These are phyloP conservation scores for Phengaris arion DNA, from an alignment of 2,888 invertebrate genomes.

Conservation along the genomic window DNA sequence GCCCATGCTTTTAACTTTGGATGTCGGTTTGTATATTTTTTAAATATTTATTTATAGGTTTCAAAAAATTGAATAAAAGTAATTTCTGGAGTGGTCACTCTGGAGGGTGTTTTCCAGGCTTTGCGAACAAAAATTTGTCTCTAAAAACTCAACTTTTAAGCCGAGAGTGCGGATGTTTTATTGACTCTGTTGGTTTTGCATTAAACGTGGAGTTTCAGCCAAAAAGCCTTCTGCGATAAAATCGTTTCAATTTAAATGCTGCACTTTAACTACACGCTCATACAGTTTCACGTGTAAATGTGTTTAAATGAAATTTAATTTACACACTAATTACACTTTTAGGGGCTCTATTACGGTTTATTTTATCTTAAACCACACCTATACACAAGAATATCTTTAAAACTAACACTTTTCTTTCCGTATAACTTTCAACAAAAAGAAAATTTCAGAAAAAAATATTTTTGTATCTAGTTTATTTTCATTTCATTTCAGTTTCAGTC, in stretches of 20 bases:
- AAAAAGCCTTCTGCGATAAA: constrained; percentile 25
- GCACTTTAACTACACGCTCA: not conserved
- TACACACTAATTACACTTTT: not conserved
- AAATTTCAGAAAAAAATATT: not conserved
- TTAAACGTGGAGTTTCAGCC: constrained; percentile 14
- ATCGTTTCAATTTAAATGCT: constrained; percentile 14
- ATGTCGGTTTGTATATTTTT: no score
- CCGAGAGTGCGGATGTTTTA: constrained; percentile 14
- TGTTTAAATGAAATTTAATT: not conserved
- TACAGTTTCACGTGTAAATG: constrained; percentile 8
- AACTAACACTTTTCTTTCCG: not conserved
- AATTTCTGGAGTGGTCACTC: not conserved
- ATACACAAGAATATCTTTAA: not conserved
- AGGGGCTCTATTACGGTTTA: not conserved
- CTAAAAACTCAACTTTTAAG: constrained; percentile 7
- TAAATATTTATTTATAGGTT: no score
- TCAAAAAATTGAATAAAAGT: no score
- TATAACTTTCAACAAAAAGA: not conserved
- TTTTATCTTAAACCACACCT: no score
- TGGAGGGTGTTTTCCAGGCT: not conserved
- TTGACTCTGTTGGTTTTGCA: constrained; percentile 12
- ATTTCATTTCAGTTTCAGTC: not conserved
- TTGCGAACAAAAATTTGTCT: not conserved
- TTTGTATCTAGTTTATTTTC: not conserved
- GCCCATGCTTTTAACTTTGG: no score